Base-by-base conservation (phyloP, 2,888 invertebrate genomes). In the Aporophyla nigra region DNA sequence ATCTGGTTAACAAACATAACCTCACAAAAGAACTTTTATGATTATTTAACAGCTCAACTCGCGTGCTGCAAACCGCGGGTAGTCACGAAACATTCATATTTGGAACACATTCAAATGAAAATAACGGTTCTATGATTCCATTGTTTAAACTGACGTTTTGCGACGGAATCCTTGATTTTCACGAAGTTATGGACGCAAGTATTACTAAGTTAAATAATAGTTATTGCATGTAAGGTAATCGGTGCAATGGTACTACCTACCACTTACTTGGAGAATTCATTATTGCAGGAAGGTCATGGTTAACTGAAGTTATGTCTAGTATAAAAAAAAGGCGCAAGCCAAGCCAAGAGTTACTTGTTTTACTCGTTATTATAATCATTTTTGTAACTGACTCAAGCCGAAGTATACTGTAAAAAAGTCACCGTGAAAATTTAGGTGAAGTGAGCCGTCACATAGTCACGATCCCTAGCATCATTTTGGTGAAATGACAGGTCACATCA, bases 11-110 rank as follows among this genome's bases (percentile, higher is more conserved):
- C 65, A 83, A 77, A 83, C 51, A 69, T n/a, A 40, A 54, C 33
- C 61, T 74, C 65, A 77, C 62, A 43, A 40, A 70, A 69, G 16
- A 77, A 62, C 63, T 43, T 77, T 83, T 82, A 81, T 78, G 68
- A 61, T 77, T 80, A 81, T 80, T 87, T 80, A 69, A 76, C 80
- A 86, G 75, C 74, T 77, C 54, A 82, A 46, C 21, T 86, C 54
- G 87, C 87, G 88, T 88, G 84, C 27, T 82, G 78, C 16, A 67
- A 78, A 77, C 63, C 54, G 65, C 43, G 70, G 62, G 61, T 66
- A 76, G 80, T 79, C 83, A 78, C 83, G 82, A 70, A 77, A 80
- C 56, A 62, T 78, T 86, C 51, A 49, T 62, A 73, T 74, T 80
- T 75, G 68, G 63, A 85, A 85, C 71, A 74, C 54, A 70, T 78